Evolutionary conservation across 1,140 invertebrate genomes (phyloP), one percentile per base, ranked within the genome.

Genomic region (Conus ventricosus): DNA sequence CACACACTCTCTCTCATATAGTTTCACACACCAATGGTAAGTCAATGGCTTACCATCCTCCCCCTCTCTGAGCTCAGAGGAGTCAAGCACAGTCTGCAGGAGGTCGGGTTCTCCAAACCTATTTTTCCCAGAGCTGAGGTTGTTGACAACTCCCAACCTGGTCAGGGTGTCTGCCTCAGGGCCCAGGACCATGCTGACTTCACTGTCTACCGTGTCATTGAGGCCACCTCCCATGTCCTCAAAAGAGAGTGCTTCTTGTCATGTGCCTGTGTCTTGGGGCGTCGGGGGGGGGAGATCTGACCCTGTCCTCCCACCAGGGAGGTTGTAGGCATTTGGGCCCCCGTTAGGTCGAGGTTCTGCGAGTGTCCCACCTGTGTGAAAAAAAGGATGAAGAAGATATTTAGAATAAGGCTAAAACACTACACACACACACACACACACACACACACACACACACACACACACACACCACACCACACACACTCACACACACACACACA

Each of bases 61-160:
- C 55, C 89, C 88, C 25, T 88, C 84, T 20, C 85, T 88, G 23
- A 89, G 63, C 54, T 88, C 90, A n/a, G 90, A 80, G 57, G 60
- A 53, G 81, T 93, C 91, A 17, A 88, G 57, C n/a, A 91, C 89
- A 39, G 89, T 87, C 20, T 86, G 63, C 13, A 91, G 75, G 80
- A 91, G 88, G 55, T 93, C 93, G 39, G 89, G 89, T 71, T 94
- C 93, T 13, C 93, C 93, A 91, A 95, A 95, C 7, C n/a, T n/a
- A 71, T 95, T 93, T 87, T 93, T 94, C 15, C 94, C 94, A 81
- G 91, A 90, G 87, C 57, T 60, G 25, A 93, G 76, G 39, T 93
- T 90, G 5, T 89, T 87, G 0, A 91, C 76, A 39, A 87, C 88
- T 23, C 90, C 90, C 83, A n/a, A 90, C 67, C 87, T 90, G 7